Evolutionary conservation across 1,140 invertebrate genomes (phyloP).

Genomic region (Apis dorsata): DNA sequence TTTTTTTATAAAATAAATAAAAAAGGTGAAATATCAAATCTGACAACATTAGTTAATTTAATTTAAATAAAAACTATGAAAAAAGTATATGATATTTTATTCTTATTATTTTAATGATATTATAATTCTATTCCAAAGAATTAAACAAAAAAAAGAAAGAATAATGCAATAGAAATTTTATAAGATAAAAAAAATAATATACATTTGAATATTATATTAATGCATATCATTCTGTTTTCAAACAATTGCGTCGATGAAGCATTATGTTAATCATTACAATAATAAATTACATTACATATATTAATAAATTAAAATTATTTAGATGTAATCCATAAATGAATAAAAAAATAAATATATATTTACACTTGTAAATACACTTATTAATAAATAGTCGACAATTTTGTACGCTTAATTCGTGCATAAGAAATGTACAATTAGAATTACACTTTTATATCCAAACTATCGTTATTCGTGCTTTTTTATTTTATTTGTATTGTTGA

Average conservation of each 20-base stretch:
- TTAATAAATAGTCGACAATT: slow-evolving; percentile 58
- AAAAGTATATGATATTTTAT: not conserved
- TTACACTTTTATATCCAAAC: slow-evolving; percentile 52
- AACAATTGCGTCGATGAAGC: slow-evolving; percentile 40
- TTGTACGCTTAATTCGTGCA: slow-evolving; percentile 51
- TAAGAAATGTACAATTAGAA: slow-evolving; percentile 59
- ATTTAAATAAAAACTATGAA: not conserved
- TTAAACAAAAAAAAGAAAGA: not conserved
- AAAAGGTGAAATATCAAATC: slow-evolving; percentile 9
- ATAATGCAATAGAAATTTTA: slow-evolving; percentile 6
- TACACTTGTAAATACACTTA: slow-evolving; percentile 58
- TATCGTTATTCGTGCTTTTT: slow-evolving; percentile 53
- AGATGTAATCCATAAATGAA: slow-evolving; percentile 41
- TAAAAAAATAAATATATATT: slow-evolving; percentile 33
- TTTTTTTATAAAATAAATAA: slow-evolving; percentile 16
- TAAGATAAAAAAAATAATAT: slow-evolving; percentile 11
- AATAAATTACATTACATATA: slow-evolving; percentile 17
- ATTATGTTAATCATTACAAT: slow-evolving; percentile 49
- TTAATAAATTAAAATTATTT: slow-evolving; percentile 67
- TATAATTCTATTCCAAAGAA: slow-evolving; percentile 2
- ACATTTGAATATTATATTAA: slow-evolving; percentile 47
- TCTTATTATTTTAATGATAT: slow-evolving; percentile 1
- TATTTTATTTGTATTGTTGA: slow-evolving; percentile 47
- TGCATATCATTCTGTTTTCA: slow-evolving; percentile 69
- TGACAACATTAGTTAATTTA: not conserved